Evolutionary conservation across 2,888 invertebrate genomes (phyloP), one percentile per base, ranked within the genome.

Genomic region (Oligia fasciuncula): DNA sequence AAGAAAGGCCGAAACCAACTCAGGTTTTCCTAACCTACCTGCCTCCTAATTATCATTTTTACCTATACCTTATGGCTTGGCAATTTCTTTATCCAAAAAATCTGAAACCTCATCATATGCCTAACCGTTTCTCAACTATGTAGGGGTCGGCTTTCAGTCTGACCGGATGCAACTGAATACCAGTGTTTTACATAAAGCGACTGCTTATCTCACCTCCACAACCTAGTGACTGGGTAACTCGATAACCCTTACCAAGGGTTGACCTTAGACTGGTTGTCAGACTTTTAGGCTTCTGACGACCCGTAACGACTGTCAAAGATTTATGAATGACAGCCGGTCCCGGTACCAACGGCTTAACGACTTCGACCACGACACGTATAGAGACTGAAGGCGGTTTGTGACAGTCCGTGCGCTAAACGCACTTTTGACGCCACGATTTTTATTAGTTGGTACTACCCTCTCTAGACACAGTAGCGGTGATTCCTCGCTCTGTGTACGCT

Each of bases 401-500:
- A 19, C 40, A 23, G 40, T 29, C 14, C 0, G 4, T 62, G 14
- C 6, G 62, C 29, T 62, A 2, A 29, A 62, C 29, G 62, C 29
- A 29, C 14, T 29, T 14, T 29, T 13, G 2, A 29, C 6, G 4
- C 14, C 40, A 23, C 23, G 40, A 40, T 43, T 23, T 40, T 23
- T 40, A 65, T 65, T 23, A 65, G 40, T 35, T 1, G 3, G 35
- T 11, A 40, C 19, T 19, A 19, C 65, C 40, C 11, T 23, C 0
- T 65, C 23, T 65, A 40, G 40, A 40, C 4, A 23, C 5, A 0
- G 4, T 40, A 65, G n/a, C 4, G 23, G 9, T 9, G 6, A n/a
- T 60, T 71, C 71, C 19, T 6, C 2, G 71, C 19, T 71, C 71
- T 71, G 60, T 71, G 60, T 83, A 81, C 78, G 73, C 69, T 65